phyloP scores from a whole-genome alignment of 2,797 vertebrate species.

The Columba guinea region DNA sequence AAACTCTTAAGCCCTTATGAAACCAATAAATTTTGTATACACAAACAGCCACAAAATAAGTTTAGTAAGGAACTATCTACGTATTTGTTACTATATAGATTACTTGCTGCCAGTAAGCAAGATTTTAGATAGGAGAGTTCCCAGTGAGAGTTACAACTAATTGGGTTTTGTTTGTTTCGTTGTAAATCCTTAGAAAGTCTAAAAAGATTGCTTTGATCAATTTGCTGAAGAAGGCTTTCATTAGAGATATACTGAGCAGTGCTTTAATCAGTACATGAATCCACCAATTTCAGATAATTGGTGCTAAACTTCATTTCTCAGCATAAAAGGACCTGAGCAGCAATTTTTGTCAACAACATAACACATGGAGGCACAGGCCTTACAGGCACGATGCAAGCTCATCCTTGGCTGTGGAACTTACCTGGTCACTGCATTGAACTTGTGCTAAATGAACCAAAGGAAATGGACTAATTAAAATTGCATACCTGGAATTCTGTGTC shows the following conservation, averaged over 20 bases:
- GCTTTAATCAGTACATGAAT: slow-evolving; percentile 53
- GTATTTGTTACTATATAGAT: background rate
- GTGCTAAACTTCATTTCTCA: slow-evolving; percentile 45
- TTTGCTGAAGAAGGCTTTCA: slow-evolving; percentile 46
- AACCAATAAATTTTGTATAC: background rate
- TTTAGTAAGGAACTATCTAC: background rate
- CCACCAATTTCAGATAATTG: slow-evolving; percentile 51
- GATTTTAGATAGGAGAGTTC: slow-evolving; percentile 5
- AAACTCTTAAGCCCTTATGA: background rate
- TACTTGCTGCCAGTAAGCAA: background rate
- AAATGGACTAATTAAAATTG: background rate
- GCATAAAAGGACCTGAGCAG: slow-evolving; percentile 10
- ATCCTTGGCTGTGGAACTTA: rapidly evolving
- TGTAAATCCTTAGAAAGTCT: background rate
- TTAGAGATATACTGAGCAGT: background rate
- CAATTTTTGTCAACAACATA: background rate
- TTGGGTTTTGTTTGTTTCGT: background rate
- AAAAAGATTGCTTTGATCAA: slow-evolving; percentile 41
- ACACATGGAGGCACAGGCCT: rapidly evolving
- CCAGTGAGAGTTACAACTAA: background rate
- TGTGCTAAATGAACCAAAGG: background rate
- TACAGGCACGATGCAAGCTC: background rate
- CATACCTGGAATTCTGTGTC: background rate
- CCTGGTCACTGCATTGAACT: background rate
- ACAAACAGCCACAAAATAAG: background rate